Conservation (phyloP, 2,888 invertebrate genomes). For the Cephus spinipes region DNA sequence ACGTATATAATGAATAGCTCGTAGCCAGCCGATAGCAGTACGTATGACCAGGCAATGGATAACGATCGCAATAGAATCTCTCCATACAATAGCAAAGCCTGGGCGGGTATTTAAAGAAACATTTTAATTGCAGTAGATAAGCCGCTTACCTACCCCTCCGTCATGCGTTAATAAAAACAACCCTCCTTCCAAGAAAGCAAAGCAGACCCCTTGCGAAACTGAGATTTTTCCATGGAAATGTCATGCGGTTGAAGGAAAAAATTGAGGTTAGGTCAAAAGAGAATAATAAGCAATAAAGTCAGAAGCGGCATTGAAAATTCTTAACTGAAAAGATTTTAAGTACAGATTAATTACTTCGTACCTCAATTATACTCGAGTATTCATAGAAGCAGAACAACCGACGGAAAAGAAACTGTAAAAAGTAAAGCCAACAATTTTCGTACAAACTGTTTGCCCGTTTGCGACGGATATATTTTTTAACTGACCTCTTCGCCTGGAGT, state of each 20-base stretch:
- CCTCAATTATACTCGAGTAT: too few relatives aligned
- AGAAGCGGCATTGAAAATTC: neutral
- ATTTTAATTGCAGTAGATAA: conserved; percentile 64
- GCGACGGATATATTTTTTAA: neutral
- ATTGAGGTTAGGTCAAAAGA: neutral
- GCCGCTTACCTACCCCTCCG: conserved; percentile 54
- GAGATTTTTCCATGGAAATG: neutral
- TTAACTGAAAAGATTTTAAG: neutral
- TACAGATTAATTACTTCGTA: neutral
- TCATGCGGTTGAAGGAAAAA: neutral
- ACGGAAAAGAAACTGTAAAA: neutral
- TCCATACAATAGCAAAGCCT: neutral
- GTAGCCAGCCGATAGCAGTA: neutral
- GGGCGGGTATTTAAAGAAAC: conserved; percentile 58
- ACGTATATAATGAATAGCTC: neutral
- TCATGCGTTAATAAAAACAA: conserved; percentile 55
- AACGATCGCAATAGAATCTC: neutral
- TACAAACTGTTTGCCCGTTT: too few relatives aligned
- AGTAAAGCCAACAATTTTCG: neutral
- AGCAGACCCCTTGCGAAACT: neutral
- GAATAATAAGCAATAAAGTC: neutral
- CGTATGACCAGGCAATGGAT: neutral
- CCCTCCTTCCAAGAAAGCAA: conserved; percentile 31
- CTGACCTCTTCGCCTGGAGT: neutral
- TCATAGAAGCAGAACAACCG: neutral